These are phyloP conservation scores for Ectemnius cavifrons DNA, from an alignment of 2,888 invertebrate genomes.

Conservation along the genomic window DNA sequence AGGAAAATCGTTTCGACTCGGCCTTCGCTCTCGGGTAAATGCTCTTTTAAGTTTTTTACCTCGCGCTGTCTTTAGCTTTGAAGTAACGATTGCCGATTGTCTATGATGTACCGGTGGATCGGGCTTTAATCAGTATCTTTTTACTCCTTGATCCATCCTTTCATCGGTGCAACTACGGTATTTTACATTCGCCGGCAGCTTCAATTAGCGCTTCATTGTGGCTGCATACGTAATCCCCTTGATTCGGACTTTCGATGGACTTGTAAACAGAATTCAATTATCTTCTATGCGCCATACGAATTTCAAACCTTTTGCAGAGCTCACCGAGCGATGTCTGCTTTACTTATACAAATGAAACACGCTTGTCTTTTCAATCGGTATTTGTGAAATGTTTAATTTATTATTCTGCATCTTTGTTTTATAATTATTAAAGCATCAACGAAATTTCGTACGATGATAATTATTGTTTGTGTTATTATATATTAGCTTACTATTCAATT, in stretches of 20 bases:
- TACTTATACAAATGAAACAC: too few relatives aligned
- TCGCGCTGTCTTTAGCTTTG: slow-evolving; percentile 39
- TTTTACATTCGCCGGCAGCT: background rate
- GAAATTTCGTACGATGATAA: too few relatives aligned
- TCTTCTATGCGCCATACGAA: too few relatives aligned
- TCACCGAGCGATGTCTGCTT: too few relatives aligned
- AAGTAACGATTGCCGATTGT: slow-evolving; percentile 41
- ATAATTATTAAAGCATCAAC: too few relatives aligned
- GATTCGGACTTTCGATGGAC: background rate
- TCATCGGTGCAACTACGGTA: too few relatives aligned
- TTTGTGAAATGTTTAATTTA: too few relatives aligned
- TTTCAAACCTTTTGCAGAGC: too few relatives aligned
- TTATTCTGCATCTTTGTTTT: too few relatives aligned
- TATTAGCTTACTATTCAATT: too few relatives aligned
- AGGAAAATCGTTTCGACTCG: slow-evolving; percentile 51
- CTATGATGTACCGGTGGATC: slow-evolving; percentile 15
- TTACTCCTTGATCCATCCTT: background rate
- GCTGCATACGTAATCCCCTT: background rate
- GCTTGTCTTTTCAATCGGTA: too few relatives aligned
- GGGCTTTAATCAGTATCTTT: slow-evolving; percentile 9
- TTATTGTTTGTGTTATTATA: too few relatives aligned
- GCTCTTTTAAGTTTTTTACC: slow-evolving; percentile 34
- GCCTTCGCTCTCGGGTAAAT: slow-evolving; percentile 55
- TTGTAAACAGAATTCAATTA: slow-evolving; percentile 4
- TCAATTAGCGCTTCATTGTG: slow-evolving; percentile 1